A percentile compares a stretch with the other conserved stretches of the same genome.
Conservation (phyloP, 2,888 invertebrate species). For the Crepidodera aurea region DNA sequence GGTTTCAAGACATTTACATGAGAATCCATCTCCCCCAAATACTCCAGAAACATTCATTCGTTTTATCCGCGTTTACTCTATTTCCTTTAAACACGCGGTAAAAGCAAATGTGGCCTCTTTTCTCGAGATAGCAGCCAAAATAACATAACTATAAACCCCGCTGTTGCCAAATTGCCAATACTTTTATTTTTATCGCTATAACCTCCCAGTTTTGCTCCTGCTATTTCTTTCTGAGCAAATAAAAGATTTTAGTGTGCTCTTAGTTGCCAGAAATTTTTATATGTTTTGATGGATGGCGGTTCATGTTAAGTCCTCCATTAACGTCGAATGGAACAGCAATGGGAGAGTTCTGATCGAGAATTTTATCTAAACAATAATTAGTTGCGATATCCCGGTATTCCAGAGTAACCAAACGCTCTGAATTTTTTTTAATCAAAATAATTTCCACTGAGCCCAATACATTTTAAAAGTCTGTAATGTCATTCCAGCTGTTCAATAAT, state of each 20-base stretch:
- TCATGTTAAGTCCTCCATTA: slow-evolving; percentile 14
- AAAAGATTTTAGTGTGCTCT: slow-evolving; percentile 4
- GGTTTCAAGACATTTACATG: neutral
- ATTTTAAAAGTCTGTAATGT: too few relatives aligned
- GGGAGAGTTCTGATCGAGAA: too few relatives aligned
- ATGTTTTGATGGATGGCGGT: slow-evolving; percentile 23
- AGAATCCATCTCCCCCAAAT: neutral
- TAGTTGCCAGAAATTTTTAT: slow-evolving; percentile 35
- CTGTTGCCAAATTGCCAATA: slow-evolving; percentile 27
- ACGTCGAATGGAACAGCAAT: too few relatives aligned
- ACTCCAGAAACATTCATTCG: neutral
- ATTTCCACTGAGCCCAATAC: too few relatives aligned
- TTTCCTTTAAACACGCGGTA: slow-evolving; percentile 11
- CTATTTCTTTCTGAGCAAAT: slow-evolving; percentile 14
- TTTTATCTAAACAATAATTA: too few relatives aligned
- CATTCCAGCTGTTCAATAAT: too few relatives aligned
- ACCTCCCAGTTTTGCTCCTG: slow-evolving; percentile 32
- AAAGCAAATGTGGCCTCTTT: slow-evolving; percentile 29
- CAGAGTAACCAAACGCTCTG: too few relatives aligned
- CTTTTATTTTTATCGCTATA: slow-evolving; percentile 41
- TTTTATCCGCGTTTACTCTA: neutral
- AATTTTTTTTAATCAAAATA: too few relatives aligned
- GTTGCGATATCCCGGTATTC: too few relatives aligned
- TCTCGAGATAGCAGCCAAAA: slow-evolving; percentile 33
- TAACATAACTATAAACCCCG: slow-evolving; percentile 43